A percentile compares a stretch with the other conserved stretches of the same genome.
Conservation (phyloP, 2,113 vertebrate genomes). For the Oxygymnocypris stewartii region DNA sequence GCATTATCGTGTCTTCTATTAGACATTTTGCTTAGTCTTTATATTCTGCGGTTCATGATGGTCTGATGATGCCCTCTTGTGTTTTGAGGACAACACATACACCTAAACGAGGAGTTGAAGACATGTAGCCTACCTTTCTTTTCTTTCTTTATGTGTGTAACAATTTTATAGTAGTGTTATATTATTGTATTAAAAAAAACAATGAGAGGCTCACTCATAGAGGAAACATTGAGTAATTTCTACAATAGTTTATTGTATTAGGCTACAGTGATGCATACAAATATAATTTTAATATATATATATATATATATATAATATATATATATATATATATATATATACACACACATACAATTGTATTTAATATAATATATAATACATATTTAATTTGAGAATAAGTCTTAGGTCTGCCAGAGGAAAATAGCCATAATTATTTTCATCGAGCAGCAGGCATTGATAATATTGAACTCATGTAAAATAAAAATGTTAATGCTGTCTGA, state of each 20-base stretch:
- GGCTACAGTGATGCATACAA: too few species aligned
- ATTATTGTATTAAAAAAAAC: too few species aligned
- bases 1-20: neutral
- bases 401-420: neutral
- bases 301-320: too few species aligned
- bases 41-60: neutral
- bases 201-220: too few species aligned
- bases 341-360: too few species aligned
- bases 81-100: neutral
- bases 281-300: too few species aligned
- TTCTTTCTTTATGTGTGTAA: neutral
- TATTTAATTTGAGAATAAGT: neutral
- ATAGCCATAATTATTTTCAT: too few species aligned
- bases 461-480: neutral
- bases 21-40: neutral
- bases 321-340: too few species aligned
- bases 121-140: neutral
- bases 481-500: neutral
- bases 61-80: constrained; percentile 22
- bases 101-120: neutral
- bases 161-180: too few species aligned
- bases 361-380: too few species aligned
- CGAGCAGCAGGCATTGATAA: neutral
- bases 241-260: too few species aligned
- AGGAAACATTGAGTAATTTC: too few species aligned